phyloP scores from a whole-genome alignment of 2,113 vertebrate genomes.

The Takifugu flavidus region DNA sequence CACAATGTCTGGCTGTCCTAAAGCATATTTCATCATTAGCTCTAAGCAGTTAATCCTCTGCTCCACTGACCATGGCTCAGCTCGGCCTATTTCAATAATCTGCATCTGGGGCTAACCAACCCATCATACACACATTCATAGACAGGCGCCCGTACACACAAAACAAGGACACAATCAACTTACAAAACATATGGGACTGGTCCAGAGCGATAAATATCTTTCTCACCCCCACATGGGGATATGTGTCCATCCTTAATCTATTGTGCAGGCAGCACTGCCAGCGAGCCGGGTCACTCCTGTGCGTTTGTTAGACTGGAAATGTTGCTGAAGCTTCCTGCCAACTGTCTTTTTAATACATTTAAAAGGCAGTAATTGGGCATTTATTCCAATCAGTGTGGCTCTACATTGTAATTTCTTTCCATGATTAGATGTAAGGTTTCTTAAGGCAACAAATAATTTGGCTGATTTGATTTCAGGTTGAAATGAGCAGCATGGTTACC shows the following conservation, averaged over 20 bases:
- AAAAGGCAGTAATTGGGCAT: neutral
- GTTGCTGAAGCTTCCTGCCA: neutral
- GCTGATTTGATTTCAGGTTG: too few relatives aligned
- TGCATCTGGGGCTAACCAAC: slow-evolving; percentile 69
- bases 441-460: too few relatives aligned
- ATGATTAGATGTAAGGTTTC: neutral
- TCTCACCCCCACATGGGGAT: slow-evolving; percentile 6
- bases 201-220: slow-evolving; percentile 53
- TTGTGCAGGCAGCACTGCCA: slow-evolving; percentile 20
- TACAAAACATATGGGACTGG: slow-evolving; percentile 52
- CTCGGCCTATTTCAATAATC: slow-evolving; percentile 75
- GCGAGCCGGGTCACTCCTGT: neutral
- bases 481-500: too few relatives aligned
- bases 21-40: slow-evolving; percentile 80
- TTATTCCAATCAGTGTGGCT: slow-evolving; percentile 1
- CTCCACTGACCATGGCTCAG: slow-evolving; percentile 72
- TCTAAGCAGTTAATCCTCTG: slow-evolving; percentile 80
- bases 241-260: slow-evolving; percentile 23
- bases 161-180: slow-evolving; percentile 50
- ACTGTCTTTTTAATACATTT: slow-evolving; percentile 4
- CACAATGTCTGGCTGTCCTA: slow-evolving; percentile 39
- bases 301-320: slow-evolving; percentile 15
- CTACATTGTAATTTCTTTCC: neutral
- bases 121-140: slow-evolving; percentile 35
- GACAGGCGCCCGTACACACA: slow-evolving; percentile 12